Evolutionary conservation across 2,888 invertebrate species (phyloP).

Genomic region (Xanthorhoe spadicearia): DNA sequence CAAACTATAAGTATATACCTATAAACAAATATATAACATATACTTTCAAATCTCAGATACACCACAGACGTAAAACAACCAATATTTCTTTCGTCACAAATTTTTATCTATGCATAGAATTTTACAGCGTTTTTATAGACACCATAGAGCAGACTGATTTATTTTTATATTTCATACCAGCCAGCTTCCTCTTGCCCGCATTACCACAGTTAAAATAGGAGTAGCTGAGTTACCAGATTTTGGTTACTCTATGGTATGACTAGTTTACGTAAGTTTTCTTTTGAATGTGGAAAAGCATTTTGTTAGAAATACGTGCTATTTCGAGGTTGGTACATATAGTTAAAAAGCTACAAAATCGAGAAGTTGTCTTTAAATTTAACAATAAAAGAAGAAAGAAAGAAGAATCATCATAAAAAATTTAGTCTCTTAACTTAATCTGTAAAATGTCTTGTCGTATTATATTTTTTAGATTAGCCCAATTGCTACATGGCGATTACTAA

Average conservation of each 20-base stretch:
- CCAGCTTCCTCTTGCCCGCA: conserved; percentile 30
- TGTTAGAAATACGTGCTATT: no score
- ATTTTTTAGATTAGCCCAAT: neutral
- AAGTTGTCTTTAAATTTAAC: no score
- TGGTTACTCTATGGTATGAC: neutral
- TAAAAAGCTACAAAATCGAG: no score
- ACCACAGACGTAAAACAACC: conserved; percentile 23
- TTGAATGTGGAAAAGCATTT: neutral
- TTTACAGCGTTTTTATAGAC: conserved; percentile 41
- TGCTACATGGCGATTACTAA: no score
- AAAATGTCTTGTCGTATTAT: neutral
- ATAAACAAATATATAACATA: no score
- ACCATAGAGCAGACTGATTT: conserved; percentile 33
- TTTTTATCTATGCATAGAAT: conserved; percentile 33
- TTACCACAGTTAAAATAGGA: conserved; percentile 18
- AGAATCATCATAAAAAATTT: no score
- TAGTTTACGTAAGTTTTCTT: neutral
- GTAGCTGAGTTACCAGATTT: conserved; percentile 2
- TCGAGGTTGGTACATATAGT: no score
- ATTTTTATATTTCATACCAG: conserved; percentile 33
- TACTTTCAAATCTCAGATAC: conserved; percentile 3
- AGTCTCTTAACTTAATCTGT: neutral
- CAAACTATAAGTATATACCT: neutral
- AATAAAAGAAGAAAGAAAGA: no score
- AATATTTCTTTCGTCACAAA: conserved; percentile 34